Conservation (phyloP, 64 coral and sea anemone species). For the Montipora cactus region DNA sequence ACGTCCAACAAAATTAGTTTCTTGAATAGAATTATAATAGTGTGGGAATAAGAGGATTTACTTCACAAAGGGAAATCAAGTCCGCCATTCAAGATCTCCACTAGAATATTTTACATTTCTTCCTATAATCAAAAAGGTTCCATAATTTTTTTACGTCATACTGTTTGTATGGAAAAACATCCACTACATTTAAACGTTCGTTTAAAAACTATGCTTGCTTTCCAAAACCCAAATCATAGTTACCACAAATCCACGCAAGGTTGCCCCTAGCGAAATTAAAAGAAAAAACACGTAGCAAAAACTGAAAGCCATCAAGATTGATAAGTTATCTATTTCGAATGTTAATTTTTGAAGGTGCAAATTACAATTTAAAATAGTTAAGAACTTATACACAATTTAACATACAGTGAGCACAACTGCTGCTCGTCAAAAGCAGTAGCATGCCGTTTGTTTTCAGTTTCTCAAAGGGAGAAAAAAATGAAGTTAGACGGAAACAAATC, state of each 20-base stretch:
- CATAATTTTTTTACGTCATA: neutral
- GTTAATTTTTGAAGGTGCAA: conserved; percentile 5
- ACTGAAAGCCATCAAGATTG: neutral
- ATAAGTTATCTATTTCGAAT: neutral
- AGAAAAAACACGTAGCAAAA: neutral
- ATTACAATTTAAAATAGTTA: conserved; percentile 1
- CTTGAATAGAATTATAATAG: neutral
- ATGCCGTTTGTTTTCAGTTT: neutral
- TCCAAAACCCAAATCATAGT: too few relatives aligned
- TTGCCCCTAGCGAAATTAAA: neutral
- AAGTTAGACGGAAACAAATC: neutral
- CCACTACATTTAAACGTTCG: neutral
- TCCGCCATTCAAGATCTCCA: neutral
- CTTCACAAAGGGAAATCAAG: neutral
- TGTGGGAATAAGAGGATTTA: neutral
- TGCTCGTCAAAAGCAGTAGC: neutral
- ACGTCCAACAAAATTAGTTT: neutral
- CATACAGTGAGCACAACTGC: neutral
- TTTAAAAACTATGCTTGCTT: too few relatives aligned
- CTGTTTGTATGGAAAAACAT: neutral
- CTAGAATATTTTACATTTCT: neutral
- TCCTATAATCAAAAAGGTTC: neutral
- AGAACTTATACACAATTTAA: conserved; percentile 20
- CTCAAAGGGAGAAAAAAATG: neutral
- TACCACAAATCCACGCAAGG: neutral